phyloP scores from a whole-genome alignment of 2,113 vertebrate species.

The Pangasianodon hypophthalmus region DNA sequence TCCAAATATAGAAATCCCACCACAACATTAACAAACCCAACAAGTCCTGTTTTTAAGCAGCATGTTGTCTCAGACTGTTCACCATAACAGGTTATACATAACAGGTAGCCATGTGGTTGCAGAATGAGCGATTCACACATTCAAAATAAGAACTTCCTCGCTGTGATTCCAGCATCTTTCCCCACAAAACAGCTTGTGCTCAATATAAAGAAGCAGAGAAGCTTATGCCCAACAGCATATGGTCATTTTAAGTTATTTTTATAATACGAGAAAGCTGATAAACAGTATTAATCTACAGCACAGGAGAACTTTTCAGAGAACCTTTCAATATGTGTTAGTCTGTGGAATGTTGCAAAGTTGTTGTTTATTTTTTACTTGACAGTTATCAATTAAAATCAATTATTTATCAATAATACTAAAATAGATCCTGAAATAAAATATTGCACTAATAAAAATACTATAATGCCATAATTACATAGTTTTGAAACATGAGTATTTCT shows the following conservation, averaged over 20 bases:
- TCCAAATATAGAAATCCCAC: background rate
- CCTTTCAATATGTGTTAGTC: background rate
- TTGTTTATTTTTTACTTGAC: background rate
- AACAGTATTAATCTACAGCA: background rate
- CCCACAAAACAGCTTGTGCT: conserved; percentile 23
- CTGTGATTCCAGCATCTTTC: conserved; percentile 52
- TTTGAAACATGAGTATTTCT: background rate
- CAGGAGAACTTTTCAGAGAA: background rate
- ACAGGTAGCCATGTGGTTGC: conserved; percentile 61
- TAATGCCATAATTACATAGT: background rate
- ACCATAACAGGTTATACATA: conserved; percentile 50
- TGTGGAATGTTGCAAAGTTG: background rate
- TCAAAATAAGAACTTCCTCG: conserved; percentile 43
- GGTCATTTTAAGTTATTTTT: conserved; percentile 8
- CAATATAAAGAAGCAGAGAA: background rate
- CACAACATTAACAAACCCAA: background rate
- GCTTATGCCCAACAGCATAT: background rate
- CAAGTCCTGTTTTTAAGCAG: conserved; percentile 42
- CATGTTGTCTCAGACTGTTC: conserved; percentile 50
- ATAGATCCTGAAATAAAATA: background rate
- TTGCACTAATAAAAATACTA: background rate
- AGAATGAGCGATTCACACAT: conserved; percentile 62
- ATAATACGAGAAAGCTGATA: background rate
- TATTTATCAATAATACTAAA: background rate
- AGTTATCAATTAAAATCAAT: background rate